Base-by-base conservation (phyloP, 1,140 invertebrate species). In the Lordiphosa stackelbergi region DNA sequence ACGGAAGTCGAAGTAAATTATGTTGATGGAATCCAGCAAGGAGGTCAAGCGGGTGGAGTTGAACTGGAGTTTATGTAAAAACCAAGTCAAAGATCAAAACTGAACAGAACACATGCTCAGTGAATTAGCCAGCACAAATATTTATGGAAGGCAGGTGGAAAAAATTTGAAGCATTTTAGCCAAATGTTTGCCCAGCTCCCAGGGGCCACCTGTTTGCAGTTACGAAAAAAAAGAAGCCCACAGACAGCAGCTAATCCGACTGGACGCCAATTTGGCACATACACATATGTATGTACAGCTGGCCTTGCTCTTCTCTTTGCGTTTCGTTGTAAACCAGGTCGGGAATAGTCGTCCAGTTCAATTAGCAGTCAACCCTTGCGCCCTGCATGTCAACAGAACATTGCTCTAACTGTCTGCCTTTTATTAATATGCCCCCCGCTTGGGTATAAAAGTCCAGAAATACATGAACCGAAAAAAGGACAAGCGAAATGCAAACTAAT, bases 181-280 rank as follows among this genome's bases (percentile, higher is more conserved):
- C 53, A 69, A 73, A 73, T 64, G 71, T 73, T 73, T 58, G 53
- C 46, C 53, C 43, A 28, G 52, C 24, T 42, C 36, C 58, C 28
- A 37, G 22, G 58, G 73, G 65, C 70, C 70, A 73, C 70, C 70
- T 73, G 70, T 73, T 73, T 59, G 53, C 70, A 73, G 70, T 73
- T 73, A 43, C 19, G 19, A 19, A 64, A 63, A 49, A 66, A 52
- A 42, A 16, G 16, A 47, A 66, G 52, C 61, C 48, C 58, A 51
- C 66, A 62, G 61, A 69, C 66, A 73, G 65, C 53, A 63, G 64
- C 70, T 73, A 73, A 73, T 73, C 70, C 70, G 53, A 62, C 64
- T 73, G 70, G 69, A 65, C 64, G 64, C 58, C 70, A 73, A 73
- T 73, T 73, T 68, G 70, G 64, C 64, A 62, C 64, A 73, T 64